Conservation (phyloP, 2,113 vertebrate species). For the Tursiops truncatus region DNA sequence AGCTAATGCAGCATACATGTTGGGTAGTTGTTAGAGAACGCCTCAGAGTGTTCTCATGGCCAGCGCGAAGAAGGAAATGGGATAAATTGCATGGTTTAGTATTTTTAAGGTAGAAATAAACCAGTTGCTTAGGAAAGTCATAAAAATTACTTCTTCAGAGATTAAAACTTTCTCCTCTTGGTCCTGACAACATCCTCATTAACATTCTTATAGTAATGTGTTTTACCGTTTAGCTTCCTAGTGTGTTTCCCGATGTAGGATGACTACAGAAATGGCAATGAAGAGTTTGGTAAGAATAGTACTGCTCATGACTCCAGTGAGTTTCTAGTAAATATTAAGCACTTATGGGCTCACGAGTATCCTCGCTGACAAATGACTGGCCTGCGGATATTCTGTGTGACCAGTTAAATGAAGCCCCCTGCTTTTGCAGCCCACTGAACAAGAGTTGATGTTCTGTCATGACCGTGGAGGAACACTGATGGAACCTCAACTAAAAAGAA, state of each 20-base stretch:
- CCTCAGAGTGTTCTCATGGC: neutral
- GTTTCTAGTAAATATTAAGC: neutral
- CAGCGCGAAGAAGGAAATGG: constrained; percentile 1
- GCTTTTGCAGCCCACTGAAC: neutral
- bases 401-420: neutral
- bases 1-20: neutral
- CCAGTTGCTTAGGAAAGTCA: neutral
- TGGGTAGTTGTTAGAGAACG: neutral
- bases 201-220: neutral
- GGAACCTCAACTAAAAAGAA: neutral
- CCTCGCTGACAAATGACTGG: neutral
- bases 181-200: neutral
- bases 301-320: neutral
- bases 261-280: neutral
- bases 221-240: neutral
- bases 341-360: neutral
- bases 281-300: neutral
- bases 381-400: neutral
- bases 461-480: neutral
- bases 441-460: neutral
- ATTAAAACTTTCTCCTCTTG: neutral
- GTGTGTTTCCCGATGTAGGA: neutral
- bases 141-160: neutral
- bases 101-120: constrained; percentile 17
- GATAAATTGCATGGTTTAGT: neutral